Evolutionary conservation across 2,113 vertebrate genomes (phyloP), one percentile per base, ranked within the genome.

Genomic region (Irena cyanogastra): DNA sequence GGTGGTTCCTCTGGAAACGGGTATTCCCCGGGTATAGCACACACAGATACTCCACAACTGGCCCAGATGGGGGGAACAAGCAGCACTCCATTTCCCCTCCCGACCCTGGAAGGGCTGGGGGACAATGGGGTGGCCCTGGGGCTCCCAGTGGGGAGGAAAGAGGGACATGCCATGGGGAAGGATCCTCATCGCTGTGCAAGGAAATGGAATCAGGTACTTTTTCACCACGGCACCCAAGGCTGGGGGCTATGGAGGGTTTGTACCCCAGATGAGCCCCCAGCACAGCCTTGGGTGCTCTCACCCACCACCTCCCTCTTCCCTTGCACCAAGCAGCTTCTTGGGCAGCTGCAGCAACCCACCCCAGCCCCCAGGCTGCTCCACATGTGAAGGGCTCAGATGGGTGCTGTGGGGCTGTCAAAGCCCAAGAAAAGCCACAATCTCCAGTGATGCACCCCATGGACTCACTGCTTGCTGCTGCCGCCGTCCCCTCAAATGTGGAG

Each of bases 151-250:
- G 10, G 17, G 8, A 52, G 20, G 50, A 64, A 90, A 49, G 24
- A 72, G 13, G 53, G 54, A 74, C 26, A 35, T 1, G 1, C 27
- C 47, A 11, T 15, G 37, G 22, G 26, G 52, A 93, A 71, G 28
- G 2, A 2, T 33, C 42, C 47, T 75, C 61, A 82, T 53, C 0
- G 0, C 39, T 59, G 41, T 50, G 39, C 1, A 0, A 84, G 60
- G 65, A 84, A 82, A 92, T 6, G 12, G 70, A 14, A 87, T 56
- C 3, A 7, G 61, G 35, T 0, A 0, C 27, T 69, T 87, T 18
- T 13, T 22, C 35, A 21, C 37, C 0, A 0, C 0, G 0, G 23
- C 16, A 47, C 8, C 8, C 77, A 39, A 6, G 1, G 27, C 16
- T 27, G 21, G 30, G 45, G 44, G 30, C 53, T 3, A 1, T 0